A percentile compares a stretch with the other conserved stretches of the same genome.
Evolutionary conservation across 2,888 invertebrate genomes (phyloP).

Genomic region (Allolobophora icterica): DNA sequence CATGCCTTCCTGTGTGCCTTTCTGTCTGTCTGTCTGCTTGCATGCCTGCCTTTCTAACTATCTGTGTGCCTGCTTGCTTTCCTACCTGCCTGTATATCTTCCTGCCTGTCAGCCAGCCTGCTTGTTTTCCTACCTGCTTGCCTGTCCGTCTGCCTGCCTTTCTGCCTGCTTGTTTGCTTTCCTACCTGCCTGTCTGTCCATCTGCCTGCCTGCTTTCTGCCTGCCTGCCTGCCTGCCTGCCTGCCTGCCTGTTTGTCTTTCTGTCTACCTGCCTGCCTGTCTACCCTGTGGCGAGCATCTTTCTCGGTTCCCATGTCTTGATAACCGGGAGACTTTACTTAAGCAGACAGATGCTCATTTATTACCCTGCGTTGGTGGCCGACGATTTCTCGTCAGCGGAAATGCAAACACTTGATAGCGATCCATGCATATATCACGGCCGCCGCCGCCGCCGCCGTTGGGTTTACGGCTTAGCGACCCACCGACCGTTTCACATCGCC

Average conservation of each 20-base stretch:
- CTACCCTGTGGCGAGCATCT: background rate
- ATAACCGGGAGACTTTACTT: slow-evolving; percentile 17
- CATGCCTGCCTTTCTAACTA: background rate
- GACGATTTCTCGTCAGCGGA: background rate
- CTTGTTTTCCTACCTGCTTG: too few species aligned
- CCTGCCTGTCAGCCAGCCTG: too few species aligned
- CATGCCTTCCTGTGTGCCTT: too few species aligned
- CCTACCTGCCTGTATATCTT: too few species aligned
- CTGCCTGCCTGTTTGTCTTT: too few species aligned
- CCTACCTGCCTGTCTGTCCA: too few species aligned
- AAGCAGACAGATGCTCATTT: background rate
- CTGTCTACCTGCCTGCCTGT: background rate
- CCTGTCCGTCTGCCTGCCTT: too few species aligned
- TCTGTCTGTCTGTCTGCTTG: too few species aligned
- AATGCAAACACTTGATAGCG: background rate
- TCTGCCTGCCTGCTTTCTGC: too few species aligned
- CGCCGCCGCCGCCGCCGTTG: background rate
- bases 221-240: background rate
- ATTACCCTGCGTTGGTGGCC: background rate
- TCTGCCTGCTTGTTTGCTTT: too few species aligned
- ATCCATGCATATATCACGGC: background rate
- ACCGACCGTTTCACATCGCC: too few species aligned
- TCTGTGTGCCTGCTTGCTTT: background rate
- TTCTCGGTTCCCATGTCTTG: slow-evolving; percentile 2
- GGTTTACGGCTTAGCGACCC: background rate